phyloP scores from a whole-genome alignment of 2,113 vertebrate genomes.

The Melozone crissalis region DNA sequence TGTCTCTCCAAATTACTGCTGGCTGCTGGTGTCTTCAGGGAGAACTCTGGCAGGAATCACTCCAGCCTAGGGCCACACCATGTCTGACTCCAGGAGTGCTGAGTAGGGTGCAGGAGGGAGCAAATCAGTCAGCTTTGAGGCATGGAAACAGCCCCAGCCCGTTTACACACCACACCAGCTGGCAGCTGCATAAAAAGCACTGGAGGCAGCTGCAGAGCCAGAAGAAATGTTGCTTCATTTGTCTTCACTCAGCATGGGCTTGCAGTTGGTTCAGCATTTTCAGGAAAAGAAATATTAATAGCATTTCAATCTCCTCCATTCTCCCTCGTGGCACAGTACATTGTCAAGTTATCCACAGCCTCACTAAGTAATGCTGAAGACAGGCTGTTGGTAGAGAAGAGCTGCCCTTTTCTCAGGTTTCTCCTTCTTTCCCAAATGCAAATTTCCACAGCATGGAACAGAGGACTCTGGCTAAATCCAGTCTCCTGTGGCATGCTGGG shows the following conservation, averaged over 20 bases:
- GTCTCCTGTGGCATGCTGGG: background rate
- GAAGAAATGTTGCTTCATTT: conserved; percentile 1
- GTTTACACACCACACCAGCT: background rate
- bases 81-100: background rate
- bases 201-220: conserved; percentile 36
- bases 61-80: background rate
- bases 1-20: background rate
- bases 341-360: background rate
- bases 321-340: background rate
- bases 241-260: background rate
- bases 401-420: background rate
- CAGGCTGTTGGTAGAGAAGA: background rate
- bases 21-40: background rate
- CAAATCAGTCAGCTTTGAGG: background rate
- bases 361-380: background rate
- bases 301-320: background rate
- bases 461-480: background rate
- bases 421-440: background rate
- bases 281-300: background rate
- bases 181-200: background rate
- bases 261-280: background rate
- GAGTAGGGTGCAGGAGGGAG: background rate
- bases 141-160: background rate
- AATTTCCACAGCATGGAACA: background rate
- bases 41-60: background rate